Evolutionary conservation across 2,797 vertebrate species (phyloP).

Genomic region (Anableps anableps): DNA sequence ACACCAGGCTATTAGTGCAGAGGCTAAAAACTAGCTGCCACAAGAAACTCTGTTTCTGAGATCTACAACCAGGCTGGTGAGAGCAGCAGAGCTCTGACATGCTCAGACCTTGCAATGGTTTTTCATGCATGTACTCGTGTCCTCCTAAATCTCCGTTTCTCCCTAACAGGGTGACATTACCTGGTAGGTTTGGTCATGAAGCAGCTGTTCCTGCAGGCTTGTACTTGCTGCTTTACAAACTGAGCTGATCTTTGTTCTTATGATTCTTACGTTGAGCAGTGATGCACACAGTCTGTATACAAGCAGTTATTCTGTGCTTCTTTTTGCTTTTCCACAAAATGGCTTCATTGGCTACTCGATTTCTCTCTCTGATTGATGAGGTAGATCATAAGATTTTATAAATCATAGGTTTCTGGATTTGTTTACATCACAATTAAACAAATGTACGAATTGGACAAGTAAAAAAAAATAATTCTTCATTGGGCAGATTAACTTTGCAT

Average conservation of each 20-base stretch:
- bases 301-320: background rate
- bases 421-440: too few relatives aligned
- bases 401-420: too few relatives aligned
- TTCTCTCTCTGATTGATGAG: background rate
- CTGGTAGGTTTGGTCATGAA: conserved; percentile 5
- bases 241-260: background rate
- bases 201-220: conserved; percentile 9
- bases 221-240: conserved; percentile 4
- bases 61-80: conserved; percentile 55
- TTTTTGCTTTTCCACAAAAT: background rate
- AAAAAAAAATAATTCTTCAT: too few relatives aligned
- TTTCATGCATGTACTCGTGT: conserved; percentile 38
- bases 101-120: conserved; percentile 28
- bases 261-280: background rate
- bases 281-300: background rate
- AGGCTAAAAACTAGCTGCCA: conserved; percentile 68
- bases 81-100: conserved; percentile 20
- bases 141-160: conserved; percentile 20
- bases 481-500: background rate
- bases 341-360: background rate
- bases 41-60: conserved; percentile 46
- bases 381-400: background rate
- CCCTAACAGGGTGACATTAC: conserved; percentile 20
- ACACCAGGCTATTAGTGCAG: conserved; percentile 59
- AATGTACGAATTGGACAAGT: too few relatives aligned